Evolutionary conservation across 2,888 invertebrate species (phyloP).

Genomic region (Physocephala rufipes): DNA sequence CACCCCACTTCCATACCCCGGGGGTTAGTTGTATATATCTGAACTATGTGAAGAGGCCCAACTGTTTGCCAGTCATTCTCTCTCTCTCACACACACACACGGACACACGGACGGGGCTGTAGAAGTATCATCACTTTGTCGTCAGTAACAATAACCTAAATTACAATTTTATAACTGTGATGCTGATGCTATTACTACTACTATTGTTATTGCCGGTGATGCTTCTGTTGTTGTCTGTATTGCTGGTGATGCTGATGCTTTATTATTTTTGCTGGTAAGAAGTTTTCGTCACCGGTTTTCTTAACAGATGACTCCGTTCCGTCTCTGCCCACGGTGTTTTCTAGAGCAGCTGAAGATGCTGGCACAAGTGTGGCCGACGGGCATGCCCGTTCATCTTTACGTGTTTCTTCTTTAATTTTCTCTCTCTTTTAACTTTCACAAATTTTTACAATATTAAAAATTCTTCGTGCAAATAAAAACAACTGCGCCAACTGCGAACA

Average conservation of each 20-base stretch:
- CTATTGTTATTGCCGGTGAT: too few relatives aligned
- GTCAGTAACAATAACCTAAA: slow-evolving; percentile 32
- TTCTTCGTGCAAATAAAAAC: slow-evolving; percentile 23
- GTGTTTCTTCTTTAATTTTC: slow-evolving; percentile 30
- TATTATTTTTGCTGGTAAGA: not conserved
- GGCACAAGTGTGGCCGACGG: slow-evolving; percentile 29
- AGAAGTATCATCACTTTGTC: slow-evolving; percentile 26
- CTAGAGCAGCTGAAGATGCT: slow-evolving; percentile 13
- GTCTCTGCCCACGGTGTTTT: not conserved
- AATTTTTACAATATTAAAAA: slow-evolving; percentile 29
- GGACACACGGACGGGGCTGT: slow-evolving; percentile 6
- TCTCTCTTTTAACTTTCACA: slow-evolving; percentile 25
- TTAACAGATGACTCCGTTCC: not conserved
- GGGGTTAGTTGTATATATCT: not conserved
- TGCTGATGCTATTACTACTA: not conserved
- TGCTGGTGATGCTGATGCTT: too few relatives aligned
- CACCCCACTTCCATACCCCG: not conserved
- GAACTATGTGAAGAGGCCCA: not conserved
- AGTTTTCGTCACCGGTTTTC: not conserved
- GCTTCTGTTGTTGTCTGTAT: too few relatives aligned
- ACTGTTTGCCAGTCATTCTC: not conserved
- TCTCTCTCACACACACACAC: too few relatives aligned
- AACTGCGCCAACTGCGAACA: not conserved
- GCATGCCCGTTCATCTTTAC: slow-evolving; percentile 12
- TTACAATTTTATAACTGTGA: slow-evolving; percentile 25